These are phyloP conservation scores for Meloidogyne hapla DNA, from an alignment of 1,140 invertebrate genomes.

Conservation along the genomic window DNA sequence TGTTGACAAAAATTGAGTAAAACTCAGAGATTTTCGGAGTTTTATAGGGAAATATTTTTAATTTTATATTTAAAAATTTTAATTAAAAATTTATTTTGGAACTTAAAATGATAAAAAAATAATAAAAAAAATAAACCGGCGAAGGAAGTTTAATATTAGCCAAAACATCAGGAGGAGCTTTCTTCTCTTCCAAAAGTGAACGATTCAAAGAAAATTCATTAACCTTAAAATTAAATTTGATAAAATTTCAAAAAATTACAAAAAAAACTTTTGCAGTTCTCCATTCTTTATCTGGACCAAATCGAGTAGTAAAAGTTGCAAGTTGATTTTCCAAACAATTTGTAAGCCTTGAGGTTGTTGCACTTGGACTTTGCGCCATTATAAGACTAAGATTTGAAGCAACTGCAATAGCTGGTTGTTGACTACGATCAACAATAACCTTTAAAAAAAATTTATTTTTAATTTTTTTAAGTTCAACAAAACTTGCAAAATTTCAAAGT, in stretches of 20 bases:
- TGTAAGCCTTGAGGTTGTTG: not conserved
- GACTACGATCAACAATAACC: constrained; percentile 27
- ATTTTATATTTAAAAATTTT: too few species aligned
- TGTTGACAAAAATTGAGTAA: too few species aligned
- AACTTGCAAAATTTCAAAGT: too few species aligned
- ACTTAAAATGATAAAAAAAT: not conserved
- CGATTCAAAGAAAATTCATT: constrained; percentile 33
- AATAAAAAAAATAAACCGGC: not conserved
- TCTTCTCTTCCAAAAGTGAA: constrained; percentile 15
- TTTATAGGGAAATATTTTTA: too few species aligned
- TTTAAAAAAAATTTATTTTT: not conserved
- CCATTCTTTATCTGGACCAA: constrained; percentile 37
- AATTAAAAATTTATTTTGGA: too few species aligned
- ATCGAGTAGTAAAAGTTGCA: not conserved
- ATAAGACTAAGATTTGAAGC: constrained; percentile 16
- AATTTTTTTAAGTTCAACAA: too few species aligned
- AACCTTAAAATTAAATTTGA: constrained; percentile 25
- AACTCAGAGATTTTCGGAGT: too few species aligned
- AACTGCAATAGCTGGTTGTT: constrained; percentile 29
- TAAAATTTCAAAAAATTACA: constrained; percentile 1
- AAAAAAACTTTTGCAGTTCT: constrained; percentile 23
- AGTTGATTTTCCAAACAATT: constrained; percentile 2
- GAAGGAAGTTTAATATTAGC: constrained; percentile 21
- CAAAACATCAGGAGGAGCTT: not conserved
- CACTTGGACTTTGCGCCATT: not conserved